Base-by-base conservation (phyloP, 2,113 vertebrate genomes). In the Empidonax traillii region DNA sequence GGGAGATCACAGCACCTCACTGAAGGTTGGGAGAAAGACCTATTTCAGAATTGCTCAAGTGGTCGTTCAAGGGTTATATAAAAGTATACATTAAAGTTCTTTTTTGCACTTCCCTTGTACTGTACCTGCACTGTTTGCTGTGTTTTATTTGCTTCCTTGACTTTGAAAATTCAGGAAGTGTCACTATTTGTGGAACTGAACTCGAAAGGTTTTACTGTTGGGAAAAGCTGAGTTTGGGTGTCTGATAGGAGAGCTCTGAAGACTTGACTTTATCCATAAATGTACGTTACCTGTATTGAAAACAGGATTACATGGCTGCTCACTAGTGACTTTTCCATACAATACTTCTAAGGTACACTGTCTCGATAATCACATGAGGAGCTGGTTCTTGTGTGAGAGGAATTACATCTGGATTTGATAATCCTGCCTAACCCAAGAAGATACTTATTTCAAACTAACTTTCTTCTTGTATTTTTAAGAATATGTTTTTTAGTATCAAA, bases 401-500 rank as follows among this genome's bases (percentile, higher is more conserved):
- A 80, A 24, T 80, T 78, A 37, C 62, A 90, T 88, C 71, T 95
- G 90, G 84, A 76, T 91, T 91, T 89, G 53, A 79, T 94, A 85
- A 74, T 94, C 49, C 35, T 8, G 22, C 62, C 37, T 88, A 73
- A 81, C 68, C 11, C 35, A 77, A 77, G 52, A 46, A 56, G 43
- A 75, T 35, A 39, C 23, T 44, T 88, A 37, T 4, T 74, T 93
- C 66, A 68, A 37, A 37, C 74, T 83, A 71, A 74, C 28, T 80
- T 91, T 68, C 23, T 22, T 39, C 44, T 66, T 90, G 22, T 77
- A 27, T 82, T 83, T 87, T 69, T 65, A 73, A 88, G 85, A 65
- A 18, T 56, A 27, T 51, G 65, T 82, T 80, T 19, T 75, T 49
- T 53, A 46, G 11, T 82, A 61, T 46, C 43, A 75, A 75, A 71